Base-by-base conservation (phyloP, 2,888 invertebrate genomes). In the Drosophila formosana region DNA sequence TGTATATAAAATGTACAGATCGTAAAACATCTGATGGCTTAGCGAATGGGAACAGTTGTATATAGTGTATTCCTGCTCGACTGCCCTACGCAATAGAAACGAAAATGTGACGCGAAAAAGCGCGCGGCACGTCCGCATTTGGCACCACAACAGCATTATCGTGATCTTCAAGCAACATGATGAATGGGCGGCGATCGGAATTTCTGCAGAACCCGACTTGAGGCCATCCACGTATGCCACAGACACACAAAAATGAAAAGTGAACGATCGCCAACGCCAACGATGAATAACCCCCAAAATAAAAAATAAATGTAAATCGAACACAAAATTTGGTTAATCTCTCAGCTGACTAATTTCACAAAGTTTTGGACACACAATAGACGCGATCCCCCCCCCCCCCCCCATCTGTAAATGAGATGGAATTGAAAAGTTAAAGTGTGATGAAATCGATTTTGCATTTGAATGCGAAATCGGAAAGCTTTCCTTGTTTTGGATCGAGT, bases 111-210 rank as follows among this genome's bases (percentile, higher is more conserved):
- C 66, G 77, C 39, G 46, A 64, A 76, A 45, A 41, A 13, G 13
- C 6, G 41, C 43, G 41, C 51, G 51, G 52, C 67, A 72, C 77
- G 53, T 77, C 58, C 64, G 58, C 69, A 64, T 51, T 66, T 26
- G 4, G 9, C 18, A 30, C 30, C 30, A 9, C 13, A 47, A 18
- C 47, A 30, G 8, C 13, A 47, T 6, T 0, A 23, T 6, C 8
- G n/a, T 26, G 25, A 26, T 0, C 11, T 26, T 23, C 11, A 18
- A 1, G 9, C 13, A 41, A 6, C 39, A 41, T 18, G 30, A 25
- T 45, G 32, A 43, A 43, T 32, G 11, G 2, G 6, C 5, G 7
- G 13, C 8, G 5, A 39, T 53, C 7, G 53, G 13, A 9, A 55
- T 32, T 37, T 65, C 1, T 4, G 37, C 37, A 51, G 23, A 37